Conservation (phyloP, 2,797 vertebrate species). For the Ctenosaura bakeri region DNA sequence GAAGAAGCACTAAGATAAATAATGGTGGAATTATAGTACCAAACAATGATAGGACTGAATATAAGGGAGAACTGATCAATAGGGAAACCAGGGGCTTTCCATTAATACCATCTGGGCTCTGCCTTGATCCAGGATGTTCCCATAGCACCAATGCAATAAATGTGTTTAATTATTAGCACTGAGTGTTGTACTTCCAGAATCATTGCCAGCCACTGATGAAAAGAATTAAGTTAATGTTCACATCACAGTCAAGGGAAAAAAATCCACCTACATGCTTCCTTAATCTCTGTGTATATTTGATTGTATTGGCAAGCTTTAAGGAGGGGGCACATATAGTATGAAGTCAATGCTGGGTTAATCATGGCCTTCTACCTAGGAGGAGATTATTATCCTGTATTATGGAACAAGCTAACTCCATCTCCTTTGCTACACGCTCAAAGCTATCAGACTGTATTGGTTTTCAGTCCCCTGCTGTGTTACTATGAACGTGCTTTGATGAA, state of each 20-base stretch:
- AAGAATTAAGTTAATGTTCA: background rate
- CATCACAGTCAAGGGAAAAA: background rate
- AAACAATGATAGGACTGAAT: no score
- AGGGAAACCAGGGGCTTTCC: background rate
- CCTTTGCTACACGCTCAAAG: conserved; percentile 65
- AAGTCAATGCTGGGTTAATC: conserved; percentile 61
- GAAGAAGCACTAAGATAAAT: background rate
- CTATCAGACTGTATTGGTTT: conserved; percentile 77
- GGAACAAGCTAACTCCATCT: conserved; percentile 65
- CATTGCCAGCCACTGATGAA: background rate
- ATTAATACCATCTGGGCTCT: no score
- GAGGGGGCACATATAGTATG: conserved; percentile 27
- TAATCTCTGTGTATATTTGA: background rate
- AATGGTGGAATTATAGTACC: background rate
- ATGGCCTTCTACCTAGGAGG: conserved; percentile 54
- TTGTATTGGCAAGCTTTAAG: background rate
- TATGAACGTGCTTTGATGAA: conserved; percentile 64
- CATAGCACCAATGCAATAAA: background rate
- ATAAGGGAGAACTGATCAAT: background rate
- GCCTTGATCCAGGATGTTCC: background rate
- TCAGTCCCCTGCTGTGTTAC: conserved; percentile 74
- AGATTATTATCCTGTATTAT: conserved; percentile 76
- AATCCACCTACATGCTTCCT: background rate
- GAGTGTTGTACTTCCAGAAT: background rate
- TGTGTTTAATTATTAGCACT: background rate